Evolutionary conservation across 2,888 invertebrate genomes (phyloP), one percentile per base, ranked within the genome.

Genomic region (Carcina quercana): DNA sequence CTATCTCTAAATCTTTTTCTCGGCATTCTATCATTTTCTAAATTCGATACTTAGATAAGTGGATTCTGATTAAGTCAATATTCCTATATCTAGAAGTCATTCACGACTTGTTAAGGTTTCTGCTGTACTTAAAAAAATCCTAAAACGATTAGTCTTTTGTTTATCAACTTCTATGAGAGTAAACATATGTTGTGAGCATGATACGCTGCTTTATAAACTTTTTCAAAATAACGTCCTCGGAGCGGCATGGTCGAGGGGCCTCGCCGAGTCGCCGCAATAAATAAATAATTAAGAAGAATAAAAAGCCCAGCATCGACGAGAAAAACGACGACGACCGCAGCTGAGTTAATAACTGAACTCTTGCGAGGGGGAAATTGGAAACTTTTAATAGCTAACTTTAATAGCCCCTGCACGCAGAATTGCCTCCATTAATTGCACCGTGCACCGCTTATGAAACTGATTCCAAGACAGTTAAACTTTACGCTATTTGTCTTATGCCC

Each of bases 341-440:
- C 43, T 43, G 47, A 46, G 54, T 59, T 65, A 59, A 66, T 68
- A 67, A 67, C 60, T 46, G 49, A 60, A 57, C 47, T 52, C 53
- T 47, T 49, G 54, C 38, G 45, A 54, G 50, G 50, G 58, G 59
- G 64, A 64, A 68, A 74, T 71, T 67, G 67, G 59, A 69, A 66
- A 65, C 60, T 63, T 64, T 69, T 66, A 68, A 70, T 67, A 60
- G 63, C 59, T 25, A 53, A 53, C 49, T 59, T 61, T 69, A 70
- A 73, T 70, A 55, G 66, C 63, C 54, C 61, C 62, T 63, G 61
- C 59, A 63, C 62, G 66, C 67, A 50, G 62, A 71, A 72, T 68
- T 71, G 58, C 62, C 43, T 65, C 42, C 58, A 63, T 67, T 73
- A 71, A 70, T 72, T 70, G 58, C 62, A 53, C 45, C 42, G 46